Percentiles rank a stretch among this genome's conserved stretches.
These are phyloP conservation scores for Vidua macroura DNA, from an alignment of 2,113 vertebrate genomes.

Conservation along the genomic window DNA sequence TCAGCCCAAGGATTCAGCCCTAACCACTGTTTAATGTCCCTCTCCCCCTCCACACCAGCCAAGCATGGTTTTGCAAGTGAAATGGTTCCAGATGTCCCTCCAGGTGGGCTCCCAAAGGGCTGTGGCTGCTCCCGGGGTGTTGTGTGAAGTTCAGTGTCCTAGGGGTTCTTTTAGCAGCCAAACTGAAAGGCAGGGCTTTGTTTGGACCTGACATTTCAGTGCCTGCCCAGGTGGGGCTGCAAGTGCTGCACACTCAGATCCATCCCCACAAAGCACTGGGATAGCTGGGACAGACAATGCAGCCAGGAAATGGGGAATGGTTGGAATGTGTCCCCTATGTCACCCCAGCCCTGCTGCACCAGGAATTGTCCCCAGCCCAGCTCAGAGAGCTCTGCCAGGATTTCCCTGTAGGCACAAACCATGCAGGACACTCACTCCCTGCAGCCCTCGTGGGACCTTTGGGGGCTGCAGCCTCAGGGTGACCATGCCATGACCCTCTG, in stretches of 20 bases:
- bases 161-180: not conserved
- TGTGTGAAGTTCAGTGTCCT: not conserved
- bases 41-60: not conserved
- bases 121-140: not conserved
- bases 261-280: not conserved
- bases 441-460: not conserved
- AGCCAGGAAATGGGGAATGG: not conserved
- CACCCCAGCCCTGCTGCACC: not conserved
- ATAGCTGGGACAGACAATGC: not conserved
- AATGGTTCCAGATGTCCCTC: not conserved
- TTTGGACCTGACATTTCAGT: not conserved
- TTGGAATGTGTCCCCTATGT: not conserved
- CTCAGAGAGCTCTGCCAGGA: not conserved
- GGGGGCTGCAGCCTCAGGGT: not conserved
- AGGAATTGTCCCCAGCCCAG: accelerated
- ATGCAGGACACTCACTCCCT: not conserved
- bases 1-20: not conserved
- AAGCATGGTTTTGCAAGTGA: not conserved
- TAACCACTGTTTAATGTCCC: not conserved
- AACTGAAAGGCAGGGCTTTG: not conserved
- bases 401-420: not conserved
- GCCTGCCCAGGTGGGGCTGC: not conserved
- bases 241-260: not conserved
- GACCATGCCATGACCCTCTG: not conserved
- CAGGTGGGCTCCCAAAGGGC: not conserved